Evolutionary conservation across 2,888 invertebrate species (phyloP), one percentile per base, ranked within the genome.

Genomic region (Yponomeuta evonymella): DNA sequence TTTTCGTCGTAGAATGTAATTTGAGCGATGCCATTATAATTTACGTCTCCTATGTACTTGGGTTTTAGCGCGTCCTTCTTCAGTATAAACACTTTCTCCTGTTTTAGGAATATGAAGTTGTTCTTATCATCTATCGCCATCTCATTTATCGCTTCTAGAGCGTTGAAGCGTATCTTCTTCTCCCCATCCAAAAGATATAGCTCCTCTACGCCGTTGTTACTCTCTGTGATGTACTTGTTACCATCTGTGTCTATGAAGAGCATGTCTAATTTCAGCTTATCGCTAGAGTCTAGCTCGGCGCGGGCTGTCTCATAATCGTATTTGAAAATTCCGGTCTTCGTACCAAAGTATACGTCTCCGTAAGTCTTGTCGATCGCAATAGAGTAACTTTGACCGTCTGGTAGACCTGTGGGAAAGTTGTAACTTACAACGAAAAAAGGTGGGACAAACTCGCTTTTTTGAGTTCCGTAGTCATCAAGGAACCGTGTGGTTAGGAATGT

Each of bases 171-270:
- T 66, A 85, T 81, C 82, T 86, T 88, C 72, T 79, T 86, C 29
- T 83, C 78, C 5, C 82, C 84, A 62, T 83, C 81, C 48, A 89
- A 74, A 3, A 86, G 76, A 73, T 86, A 90, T 4, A 89, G 73
- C 72, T 89, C 85, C 75, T 89, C 84, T 10, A 85, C 75, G 5
- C 89, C 90, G 66, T 89, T 79, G 12, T 81, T 79, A 71, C 80
- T 83, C 71, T 88, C 83, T 11, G 86, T 86, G 4, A 88, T 78
- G 75, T 86, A 89, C 76, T 86, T 88, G 72, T 88, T 89, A 51
- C 90, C 83, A 71, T 89, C 83, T 75, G 82, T 87, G 73, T 89
- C 89, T 33, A 89, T 76, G 73, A 85, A 84, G 69, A 90, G 79
- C 84, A 85, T 86, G 73, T 88, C 83, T 2, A 88, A 74, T 74